Evolutionary conservation across 2,113 vertebrate genomes (phyloP).

Genomic region (Chamaea fasciata): DNA sequence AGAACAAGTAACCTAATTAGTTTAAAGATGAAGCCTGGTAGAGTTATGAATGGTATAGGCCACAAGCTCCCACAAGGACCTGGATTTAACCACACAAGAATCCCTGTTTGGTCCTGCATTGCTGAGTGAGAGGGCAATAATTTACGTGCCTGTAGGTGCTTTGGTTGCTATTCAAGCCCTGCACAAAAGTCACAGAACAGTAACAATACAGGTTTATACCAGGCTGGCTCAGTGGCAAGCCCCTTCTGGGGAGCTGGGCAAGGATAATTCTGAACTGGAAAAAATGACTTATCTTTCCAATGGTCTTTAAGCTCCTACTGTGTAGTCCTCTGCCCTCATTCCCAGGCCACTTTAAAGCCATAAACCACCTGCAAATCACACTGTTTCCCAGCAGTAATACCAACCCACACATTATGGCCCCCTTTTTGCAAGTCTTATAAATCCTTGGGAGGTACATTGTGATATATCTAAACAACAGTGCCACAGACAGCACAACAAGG

Average conservation of each 20-base stretch:
- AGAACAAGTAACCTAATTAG: conserved; percentile 24
- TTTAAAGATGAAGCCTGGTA: background rate
- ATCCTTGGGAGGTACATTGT: background rate
- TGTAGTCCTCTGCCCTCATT: background rate
- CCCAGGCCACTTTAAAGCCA: background rate
- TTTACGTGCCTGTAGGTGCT: background rate
- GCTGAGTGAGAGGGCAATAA: background rate
- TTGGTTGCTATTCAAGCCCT: background rate
- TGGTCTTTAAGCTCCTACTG: background rate
- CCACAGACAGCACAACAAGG: background rate
- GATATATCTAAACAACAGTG: background rate
- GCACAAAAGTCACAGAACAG: background rate
- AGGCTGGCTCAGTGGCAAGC: background rate
- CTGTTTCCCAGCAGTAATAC: background rate
- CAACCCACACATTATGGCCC: background rate
- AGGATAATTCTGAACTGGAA: background rate
- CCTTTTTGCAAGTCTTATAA: background rate
- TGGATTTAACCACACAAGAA: background rate
- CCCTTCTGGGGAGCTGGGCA: background rate
- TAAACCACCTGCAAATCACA: background rate
- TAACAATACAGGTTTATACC: background rate
- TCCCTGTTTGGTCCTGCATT: background rate
- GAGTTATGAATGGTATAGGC: background rate
- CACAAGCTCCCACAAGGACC: background rate
- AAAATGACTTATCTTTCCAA: background rate